A percentile compares a stretch with the other conserved stretches of the same genome.
Conservation (phyloP, 2,888 invertebrate species). For the Papilio gigon region DNA sequence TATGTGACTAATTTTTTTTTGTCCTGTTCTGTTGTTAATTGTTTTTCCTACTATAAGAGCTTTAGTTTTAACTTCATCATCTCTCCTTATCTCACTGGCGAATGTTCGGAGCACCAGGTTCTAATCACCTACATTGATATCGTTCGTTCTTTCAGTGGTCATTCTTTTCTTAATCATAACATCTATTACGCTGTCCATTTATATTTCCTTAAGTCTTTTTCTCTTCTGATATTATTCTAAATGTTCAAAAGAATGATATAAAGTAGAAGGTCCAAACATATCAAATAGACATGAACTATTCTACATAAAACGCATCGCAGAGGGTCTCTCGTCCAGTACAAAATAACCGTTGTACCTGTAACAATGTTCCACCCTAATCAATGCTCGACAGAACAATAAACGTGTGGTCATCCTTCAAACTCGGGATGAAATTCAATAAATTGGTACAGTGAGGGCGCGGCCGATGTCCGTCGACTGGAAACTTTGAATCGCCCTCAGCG, state of each 20-base stretch:
- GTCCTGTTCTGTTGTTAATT: too few species aligned
- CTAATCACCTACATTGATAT: too few species aligned
- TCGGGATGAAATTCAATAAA: slow-evolving; percentile 76
- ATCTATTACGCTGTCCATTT: too few species aligned
- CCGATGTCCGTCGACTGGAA: slow-evolving; percentile 68
- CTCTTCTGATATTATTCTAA: too few species aligned
- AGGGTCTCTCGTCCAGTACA: slow-evolving; percentile 56
- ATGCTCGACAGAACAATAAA: slow-evolving; percentile 70
- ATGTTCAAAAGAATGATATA: background rate
- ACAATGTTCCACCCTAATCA: slow-evolving; percentile 67
- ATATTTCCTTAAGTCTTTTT: too few species aligned
- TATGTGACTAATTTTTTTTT: too few species aligned
- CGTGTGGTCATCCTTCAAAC: slow-evolving; percentile 72
- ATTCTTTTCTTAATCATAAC: too few species aligned
- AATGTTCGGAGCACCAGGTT: too few species aligned
- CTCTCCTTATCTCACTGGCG: too few species aligned
- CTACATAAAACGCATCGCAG: slow-evolving; percentile 30
- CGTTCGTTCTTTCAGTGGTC: too few species aligned
- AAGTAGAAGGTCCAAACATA: background rate
- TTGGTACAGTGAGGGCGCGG: slow-evolving; percentile 61
- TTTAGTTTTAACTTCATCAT: too few species aligned
- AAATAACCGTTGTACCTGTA: slow-evolving; percentile 55
- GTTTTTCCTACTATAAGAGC: too few species aligned
- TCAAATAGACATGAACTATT: slow-evolving; percentile 28
- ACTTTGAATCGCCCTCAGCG: slow-evolving; percentile 76